Evolutionary conservation across 2,113 vertebrate species (phyloP), one percentile per base, ranked within the genome.

Genomic region (Columba janthina): DNA sequence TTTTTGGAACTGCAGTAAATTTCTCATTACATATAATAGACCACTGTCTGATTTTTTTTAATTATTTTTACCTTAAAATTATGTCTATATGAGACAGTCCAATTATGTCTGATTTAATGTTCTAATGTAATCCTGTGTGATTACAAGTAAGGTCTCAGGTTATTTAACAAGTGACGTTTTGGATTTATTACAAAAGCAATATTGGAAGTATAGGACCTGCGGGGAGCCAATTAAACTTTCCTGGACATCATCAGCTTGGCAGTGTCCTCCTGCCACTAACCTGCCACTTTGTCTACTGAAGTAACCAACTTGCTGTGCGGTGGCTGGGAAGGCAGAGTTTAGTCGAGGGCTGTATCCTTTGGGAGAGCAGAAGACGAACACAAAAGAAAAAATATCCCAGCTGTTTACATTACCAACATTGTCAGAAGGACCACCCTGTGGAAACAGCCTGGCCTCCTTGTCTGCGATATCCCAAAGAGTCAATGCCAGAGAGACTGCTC

Each of bases 91-190:
- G 94, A 73, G 88, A 96, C 90, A 89, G 70, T 87, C 93, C 90
- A 96, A 96, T 97, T 97, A 96, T 76, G 73, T 79, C 76, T 96
- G 92, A 96, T 96, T 95, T 95, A 96, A 91, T 94, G 93, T 91
- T 93, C 84, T 96, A 95, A 88, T 92, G 86, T 94, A 95, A 94
- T 96, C 94, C 79, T 80, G 57, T 61, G 56, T 96, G 93, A 96
- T 97, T 97, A 94, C 78, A 93, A 73, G 51, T 95, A 88, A 94
- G 93, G 95, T 96, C 95, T 96, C 0, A 0, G 71, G 90, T 96
- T 95, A 94, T 96, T 96, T 94, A 93, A 94, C 74, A 88, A 94
- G 58, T 69, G 73, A 90, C 4, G 1, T 85, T 94, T 97, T 85
- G 57, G 76, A 97, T 96, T 96, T 97, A 91, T 94, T 88, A 73